Evolutionary conservation across 2,113 vertebrate species (phyloP).

Genomic region (Cyphomyrus discorhynchus): DNA sequence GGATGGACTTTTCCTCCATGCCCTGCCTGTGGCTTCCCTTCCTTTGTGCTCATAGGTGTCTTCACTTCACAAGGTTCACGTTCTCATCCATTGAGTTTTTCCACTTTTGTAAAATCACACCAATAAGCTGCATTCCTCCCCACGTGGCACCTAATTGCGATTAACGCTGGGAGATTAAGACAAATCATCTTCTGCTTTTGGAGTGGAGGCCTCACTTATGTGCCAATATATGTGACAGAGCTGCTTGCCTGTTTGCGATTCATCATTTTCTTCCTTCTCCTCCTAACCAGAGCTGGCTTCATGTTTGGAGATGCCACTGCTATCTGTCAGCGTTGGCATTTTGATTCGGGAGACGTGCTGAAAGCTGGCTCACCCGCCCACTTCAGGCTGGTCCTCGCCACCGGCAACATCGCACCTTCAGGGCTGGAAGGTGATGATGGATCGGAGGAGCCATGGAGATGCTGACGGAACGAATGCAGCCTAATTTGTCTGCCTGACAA

Average conservation of each 20-base stretch:
- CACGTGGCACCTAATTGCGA: neutral
- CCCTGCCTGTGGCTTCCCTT: neutral
- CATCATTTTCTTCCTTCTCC: constrained; percentile 25
- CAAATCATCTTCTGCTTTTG: constrained; percentile 15
- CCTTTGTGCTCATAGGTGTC: neutral
- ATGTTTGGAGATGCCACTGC: constrained; percentile 8
- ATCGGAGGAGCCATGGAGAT: neutral
- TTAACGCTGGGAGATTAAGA: neutral
- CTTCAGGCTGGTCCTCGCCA: neutral
- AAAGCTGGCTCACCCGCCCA: neutral
- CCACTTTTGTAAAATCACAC: neutral
- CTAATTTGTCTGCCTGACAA: constrained; percentile 27
- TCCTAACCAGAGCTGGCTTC: neutral
- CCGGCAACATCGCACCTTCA: neutral
- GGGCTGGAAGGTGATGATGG: constrained; percentile 26
- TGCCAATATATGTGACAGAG: constrained; percentile 26
- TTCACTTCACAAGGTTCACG: neutral
- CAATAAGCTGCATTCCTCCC: neutral
- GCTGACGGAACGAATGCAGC: neutral
- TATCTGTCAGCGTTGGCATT: constrained; percentile 35
- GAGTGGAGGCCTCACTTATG: constrained; percentile 19
- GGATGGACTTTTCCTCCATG: neutral
- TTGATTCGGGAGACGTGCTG: neutral
- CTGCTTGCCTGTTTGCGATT: constrained; percentile 20
- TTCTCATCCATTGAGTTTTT: neutral